phyloP scores from a whole-genome alignment of 2,113 vertebrate species.

The Pluvianellus socialis region DNA sequence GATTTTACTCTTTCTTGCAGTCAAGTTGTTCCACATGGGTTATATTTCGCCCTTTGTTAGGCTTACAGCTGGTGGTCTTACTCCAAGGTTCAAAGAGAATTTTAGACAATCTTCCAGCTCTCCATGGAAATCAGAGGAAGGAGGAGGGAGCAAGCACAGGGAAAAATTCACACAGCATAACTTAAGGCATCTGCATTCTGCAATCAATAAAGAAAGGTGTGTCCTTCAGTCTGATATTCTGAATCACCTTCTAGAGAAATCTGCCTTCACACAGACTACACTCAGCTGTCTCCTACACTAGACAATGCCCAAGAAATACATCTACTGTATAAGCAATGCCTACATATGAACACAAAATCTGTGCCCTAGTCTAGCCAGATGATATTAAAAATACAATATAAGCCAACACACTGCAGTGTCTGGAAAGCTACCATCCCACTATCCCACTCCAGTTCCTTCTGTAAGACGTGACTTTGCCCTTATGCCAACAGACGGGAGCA shows the following conservation, averaged over 20 bases:
- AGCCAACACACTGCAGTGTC: not conserved
- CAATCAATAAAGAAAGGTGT: not conserved
- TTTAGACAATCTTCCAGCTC: not conserved
- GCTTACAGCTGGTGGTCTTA: not conserved
- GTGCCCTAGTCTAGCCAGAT: not conserved
- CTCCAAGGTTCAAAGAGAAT: not conserved
- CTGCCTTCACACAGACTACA: not conserved
- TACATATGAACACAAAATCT: not conserved
- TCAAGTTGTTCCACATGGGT: not conserved
- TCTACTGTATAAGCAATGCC: not conserved
- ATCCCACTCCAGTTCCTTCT: not conserved
- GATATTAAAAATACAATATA: not conserved
- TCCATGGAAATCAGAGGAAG: not conserved
- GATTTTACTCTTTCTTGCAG: not conserved
- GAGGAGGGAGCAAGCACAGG: not conserved
- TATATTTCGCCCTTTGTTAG: not conserved
- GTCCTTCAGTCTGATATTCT: not conserved
- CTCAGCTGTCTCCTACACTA: not conserved
- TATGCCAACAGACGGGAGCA: not conserved
- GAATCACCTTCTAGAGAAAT: not conserved
- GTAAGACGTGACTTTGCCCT: not conserved
- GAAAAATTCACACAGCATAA: not conserved
- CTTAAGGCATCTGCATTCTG: not conserved
- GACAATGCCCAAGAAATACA: not conserved
- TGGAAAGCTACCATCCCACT: not conserved